These are phyloP conservation scores for Caenorhabditis uteleia DNA, from an alignment of 2,888 invertebrate genomes.

Conservation along the genomic window DNA sequence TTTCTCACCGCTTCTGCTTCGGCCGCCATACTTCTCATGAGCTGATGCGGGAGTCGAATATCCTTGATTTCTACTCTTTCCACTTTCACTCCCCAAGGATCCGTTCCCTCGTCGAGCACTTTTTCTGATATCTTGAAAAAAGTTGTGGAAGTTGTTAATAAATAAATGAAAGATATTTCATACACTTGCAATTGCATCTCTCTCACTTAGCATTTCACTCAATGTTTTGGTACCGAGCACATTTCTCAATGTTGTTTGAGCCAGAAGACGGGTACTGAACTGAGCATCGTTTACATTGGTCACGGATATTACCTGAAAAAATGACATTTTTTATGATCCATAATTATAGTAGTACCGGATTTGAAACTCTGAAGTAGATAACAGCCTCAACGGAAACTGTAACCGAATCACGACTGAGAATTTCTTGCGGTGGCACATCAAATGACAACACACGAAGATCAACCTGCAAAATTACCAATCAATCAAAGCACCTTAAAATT, in stretches of 20 bases:
- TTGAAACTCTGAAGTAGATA: constrained; percentile 54
- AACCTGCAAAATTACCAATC: constrained; percentile 51
- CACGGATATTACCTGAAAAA: constrained; percentile 69
- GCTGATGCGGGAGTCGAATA: constrained; percentile 86
- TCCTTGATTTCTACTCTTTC: constrained; percentile 79
- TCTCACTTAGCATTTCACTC: constrained; percentile 68
- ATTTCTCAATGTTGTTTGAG: constrained; percentile 71
- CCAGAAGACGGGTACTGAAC: constrained; percentile 87
- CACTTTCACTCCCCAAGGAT: constrained; percentile 72
- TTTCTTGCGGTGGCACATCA: constrained; percentile 92
- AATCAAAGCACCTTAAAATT: neutral
- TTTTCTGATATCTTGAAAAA: constrained; percentile 71
- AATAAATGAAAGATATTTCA: constrained; percentile 6
- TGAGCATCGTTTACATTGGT: constrained; percentile 77
- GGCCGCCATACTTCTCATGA: constrained; percentile 93
- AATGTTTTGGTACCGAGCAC: constrained; percentile 70
- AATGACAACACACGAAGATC: constrained; percentile 79
- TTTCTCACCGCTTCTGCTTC: constrained; percentile 92
- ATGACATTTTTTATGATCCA: neutral
- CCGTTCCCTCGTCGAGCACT: constrained; percentile 72
- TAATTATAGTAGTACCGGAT: constrained; percentile 33
- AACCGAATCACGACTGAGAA: constrained; percentile 72
- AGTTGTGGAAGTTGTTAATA: neutral
- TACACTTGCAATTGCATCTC: constrained; percentile 68
- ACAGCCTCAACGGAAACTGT: constrained; percentile 72